Base-by-base conservation (phyloP, 2,113 vertebrate species). In the Scolopax mira region DNA sequence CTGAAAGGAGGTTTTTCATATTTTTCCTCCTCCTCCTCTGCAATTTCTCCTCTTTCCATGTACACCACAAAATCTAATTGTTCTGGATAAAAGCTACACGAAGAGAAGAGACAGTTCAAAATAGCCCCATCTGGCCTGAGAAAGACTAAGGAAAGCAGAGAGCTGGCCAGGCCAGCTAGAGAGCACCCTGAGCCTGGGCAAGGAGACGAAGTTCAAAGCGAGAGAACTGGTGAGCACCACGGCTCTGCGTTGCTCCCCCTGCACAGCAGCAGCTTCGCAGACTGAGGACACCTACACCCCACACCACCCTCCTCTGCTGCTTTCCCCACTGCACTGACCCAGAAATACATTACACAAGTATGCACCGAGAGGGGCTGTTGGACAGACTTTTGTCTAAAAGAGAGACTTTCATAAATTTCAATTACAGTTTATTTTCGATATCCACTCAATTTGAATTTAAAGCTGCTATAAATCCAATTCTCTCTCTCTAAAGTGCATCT, bases 161-260 rank as follows among this genome's bases (percentile, higher is more conserved):
- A 44, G 37, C n/a, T 83, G 70, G 33, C 55, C 23, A 55, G 52
- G 35, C 2, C 77, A 95, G 42, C 24, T 10, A 69, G 77, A 72
- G 67, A 92, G 51, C 21, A 52, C 11, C 10, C 51, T 18, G 17
- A 54, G 44, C 15, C 65, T 52, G 21, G 18, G 35, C 30, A 33
- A 61, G 33, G 42, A n/a, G 66, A 30, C 22, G 8, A 73, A 78
- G 28, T 31, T 66, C 33, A 62, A 66, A 90, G 54, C 35, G 61
- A 65, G 16, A 17, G 25, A 54, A 60, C 1, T 0, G 3, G 51
- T 12, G 77, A 8, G 23, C 46, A 22, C 3, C 2, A 10, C 0
- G 2, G 71, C 57, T 15, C n/a, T 10, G 37, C 58, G 48, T 18
- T 1, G 1, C 21, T 75, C 27, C 27, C 39, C 28, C 19, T 18